Base-by-base conservation (phyloP, 2,797 vertebrate genomes). In the Fistularia commersonii region DNA sequence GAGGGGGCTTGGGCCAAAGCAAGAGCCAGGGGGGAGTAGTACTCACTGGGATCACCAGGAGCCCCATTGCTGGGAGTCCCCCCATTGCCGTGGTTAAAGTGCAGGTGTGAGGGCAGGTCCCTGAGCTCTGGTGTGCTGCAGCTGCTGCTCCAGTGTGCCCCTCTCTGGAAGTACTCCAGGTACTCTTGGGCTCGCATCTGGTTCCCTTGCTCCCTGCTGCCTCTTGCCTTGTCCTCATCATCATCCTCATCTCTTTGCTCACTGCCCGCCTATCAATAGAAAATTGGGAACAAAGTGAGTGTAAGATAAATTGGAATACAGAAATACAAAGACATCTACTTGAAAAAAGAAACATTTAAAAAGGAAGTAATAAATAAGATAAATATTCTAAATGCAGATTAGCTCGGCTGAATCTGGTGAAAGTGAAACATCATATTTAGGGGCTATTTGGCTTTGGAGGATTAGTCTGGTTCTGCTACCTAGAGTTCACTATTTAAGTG, bases 141-240 rank as follows among this genome's bases (percentile, higher is more conserved):
- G 82, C 89, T 90, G 79, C 91, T 92, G 81, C 87, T 87, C 90
- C 90, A 91, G 65, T 87, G 88, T 13, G 86, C 88, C 81, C 94
- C 94, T 90, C 91, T 93, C 90, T 97, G 96, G 89, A 96, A 99
- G 88, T 93, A 97, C 89, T 98, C 95, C 82, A 99, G 91, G 89
- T 95, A 99, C 85, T 99, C 95, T 79, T 89, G 94, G 84, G 96
- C 96, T 57, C 93, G 93, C 66, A 93, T 86, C 74, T 91, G 87
- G 84, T 96, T 96, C 81, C 93, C 93, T 83, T 93, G 93, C 83
- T 95, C 93, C 71, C 87, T 85, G 64, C 82, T 76, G 55, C 76
- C 84, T 65, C 59, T 84, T 54, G 77, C 68, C 55, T 74, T 82
- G 13, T 83, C 79, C 37, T 86, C 87, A 11, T 84, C 79, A 42